phyloP scores from a whole-genome alignment of 2,888 invertebrate species.

The Leucophenga maculata region DNA sequence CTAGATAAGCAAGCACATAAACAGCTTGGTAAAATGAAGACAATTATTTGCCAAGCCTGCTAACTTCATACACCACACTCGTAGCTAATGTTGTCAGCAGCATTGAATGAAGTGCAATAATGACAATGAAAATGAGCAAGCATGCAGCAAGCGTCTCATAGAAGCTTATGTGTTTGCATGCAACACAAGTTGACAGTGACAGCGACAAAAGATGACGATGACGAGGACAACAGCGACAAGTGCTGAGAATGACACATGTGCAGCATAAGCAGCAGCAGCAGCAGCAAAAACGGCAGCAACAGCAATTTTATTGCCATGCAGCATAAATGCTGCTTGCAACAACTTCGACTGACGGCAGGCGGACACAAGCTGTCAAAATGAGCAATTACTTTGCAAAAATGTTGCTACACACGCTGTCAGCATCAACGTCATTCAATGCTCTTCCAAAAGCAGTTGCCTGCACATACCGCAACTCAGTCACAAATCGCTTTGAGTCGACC shows the following conservation, averaged over 20 bases:
- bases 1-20: no score
- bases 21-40: no score
- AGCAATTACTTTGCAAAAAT: constrained; percentile 65
- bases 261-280: constrained; percentile 1
- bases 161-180: not conserved
- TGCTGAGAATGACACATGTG: constrained; percentile 19
- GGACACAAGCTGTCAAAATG: constrained; percentile 62
- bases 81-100: constrained; percentile 5
- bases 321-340: not conserved
- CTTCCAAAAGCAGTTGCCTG: not conserved
- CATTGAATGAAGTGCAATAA: constrained; percentile 1
- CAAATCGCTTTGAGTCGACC: not conserved
- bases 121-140: not conserved
- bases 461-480: not conserved
- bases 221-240: not conserved
- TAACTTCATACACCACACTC: no score
- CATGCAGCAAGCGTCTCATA: not conserved
- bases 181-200: constrained; percentile 14
- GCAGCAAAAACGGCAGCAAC: not conserved
- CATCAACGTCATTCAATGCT: constrained; percentile 22
- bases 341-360: not conserved
- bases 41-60: no score
- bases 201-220: not conserved
- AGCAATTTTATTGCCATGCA: not conserved
- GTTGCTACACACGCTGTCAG: constrained; percentile 44